Evolutionary conservation across 2,888 invertebrate genomes (phyloP).

Genomic region (Ormyrus pomaceus): DNA sequence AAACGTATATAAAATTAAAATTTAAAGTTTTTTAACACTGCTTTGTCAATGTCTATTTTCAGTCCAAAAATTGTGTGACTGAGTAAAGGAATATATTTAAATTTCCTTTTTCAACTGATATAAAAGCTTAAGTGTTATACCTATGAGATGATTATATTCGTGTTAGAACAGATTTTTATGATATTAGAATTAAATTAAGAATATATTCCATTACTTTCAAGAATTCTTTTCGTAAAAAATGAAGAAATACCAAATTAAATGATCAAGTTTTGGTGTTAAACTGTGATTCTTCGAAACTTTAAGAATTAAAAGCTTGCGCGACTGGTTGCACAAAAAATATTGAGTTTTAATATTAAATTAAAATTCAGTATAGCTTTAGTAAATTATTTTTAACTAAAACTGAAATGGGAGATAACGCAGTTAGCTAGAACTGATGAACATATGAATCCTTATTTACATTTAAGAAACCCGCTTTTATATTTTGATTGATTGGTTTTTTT

Average conservation of each 20-base stretch:
- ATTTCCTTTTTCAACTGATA: slow-evolving; percentile 36
- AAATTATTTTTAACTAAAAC: slow-evolving; percentile 23
- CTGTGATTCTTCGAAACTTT: slow-evolving; percentile 48
- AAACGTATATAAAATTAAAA: slow-evolving; percentile 30
- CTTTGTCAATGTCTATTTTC: slow-evolving; percentile 41
- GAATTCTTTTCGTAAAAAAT: slow-evolving; percentile 33
- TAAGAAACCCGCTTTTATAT: slow-evolving; percentile 30
- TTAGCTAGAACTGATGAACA: slow-evolving; percentile 1
- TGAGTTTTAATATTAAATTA: slow-evolving; percentile 32
- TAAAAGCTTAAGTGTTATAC: slow-evolving; percentile 46
- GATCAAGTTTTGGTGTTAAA: slow-evolving; percentile 52
- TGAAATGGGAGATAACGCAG: neutral
- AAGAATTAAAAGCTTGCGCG: slow-evolving; percentile 38
- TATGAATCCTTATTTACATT: slow-evolving; percentile 14
- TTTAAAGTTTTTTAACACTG: slow-evolving; percentile 38
- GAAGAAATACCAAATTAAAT: slow-evolving; percentile 21
- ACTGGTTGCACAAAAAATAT: slow-evolving; percentile 44
- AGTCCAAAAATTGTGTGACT: slow-evolving; percentile 26
- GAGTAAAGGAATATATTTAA: slow-evolving; percentile 18
- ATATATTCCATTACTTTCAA: slow-evolving; percentile 30
- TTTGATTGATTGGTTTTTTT: slow-evolving; percentile 5
- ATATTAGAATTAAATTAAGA: slow-evolving; percentile 30
- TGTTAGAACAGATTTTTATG: slow-evolving; percentile 48
- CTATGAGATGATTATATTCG: slow-evolving; percentile 44
- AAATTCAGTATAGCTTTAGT: slow-evolving; percentile 17